A percentile compares a stretch with the other conserved stretches of the same genome.
These are phyloP conservation scores for Cassiopea xamachana DNA, from an alignment of 30 jellyfish, hydroid and myxozoan species.

Conservation along the genomic window DNA sequence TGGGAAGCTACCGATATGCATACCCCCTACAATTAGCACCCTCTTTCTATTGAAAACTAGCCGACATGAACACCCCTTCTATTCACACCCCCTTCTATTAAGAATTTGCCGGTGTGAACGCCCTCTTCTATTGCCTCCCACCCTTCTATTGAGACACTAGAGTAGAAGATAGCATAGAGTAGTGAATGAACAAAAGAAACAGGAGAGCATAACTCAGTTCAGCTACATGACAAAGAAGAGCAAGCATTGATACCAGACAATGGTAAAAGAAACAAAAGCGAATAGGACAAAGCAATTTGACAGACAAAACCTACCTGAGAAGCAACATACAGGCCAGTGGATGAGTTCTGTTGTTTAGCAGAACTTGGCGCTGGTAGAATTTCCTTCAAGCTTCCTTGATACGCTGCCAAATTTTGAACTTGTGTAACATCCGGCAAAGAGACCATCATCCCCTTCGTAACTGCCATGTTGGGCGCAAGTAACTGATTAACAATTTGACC, in stretches of 20 bases:
- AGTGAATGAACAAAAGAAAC: not conserved
- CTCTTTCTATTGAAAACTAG: too few relatives aligned
- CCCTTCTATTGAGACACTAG: too few relatives aligned
- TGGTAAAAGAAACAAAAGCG: not conserved
- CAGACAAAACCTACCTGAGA: slow-evolving; percentile 36
- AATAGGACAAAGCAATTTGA: not conserved
- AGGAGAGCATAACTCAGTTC: not conserved
- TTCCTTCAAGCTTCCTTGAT: slow-evolving; percentile 67
- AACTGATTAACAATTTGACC: slow-evolving; percentile 48
- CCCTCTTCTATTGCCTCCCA: too few relatives aligned
- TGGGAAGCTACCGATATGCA: too few relatives aligned
- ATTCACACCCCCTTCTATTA: too few relatives aligned
- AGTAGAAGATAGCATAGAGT: too few relatives aligned
- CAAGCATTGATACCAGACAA: not conserved
- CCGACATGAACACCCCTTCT: too few relatives aligned
- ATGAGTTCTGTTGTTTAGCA: slow-evolving; percentile 21
- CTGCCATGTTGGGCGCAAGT: slow-evolving; percentile 92
- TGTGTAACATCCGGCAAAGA: slow-evolving; percentile 83
- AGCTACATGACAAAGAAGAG: not conserved
- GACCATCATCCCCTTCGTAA: slow-evolving; percentile 95
- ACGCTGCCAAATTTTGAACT: slow-evolving; percentile 54
- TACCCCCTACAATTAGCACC: too few relatives aligned
- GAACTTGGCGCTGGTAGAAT: slow-evolving; percentile 66
- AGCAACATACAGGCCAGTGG: slow-evolving; percentile 44
- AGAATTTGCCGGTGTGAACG: too few relatives aligned